These are phyloP conservation scores for Cosmorhoe ocellata DNA, from an alignment of 2,888 invertebrate genomes.

Conservation along the genomic window DNA sequence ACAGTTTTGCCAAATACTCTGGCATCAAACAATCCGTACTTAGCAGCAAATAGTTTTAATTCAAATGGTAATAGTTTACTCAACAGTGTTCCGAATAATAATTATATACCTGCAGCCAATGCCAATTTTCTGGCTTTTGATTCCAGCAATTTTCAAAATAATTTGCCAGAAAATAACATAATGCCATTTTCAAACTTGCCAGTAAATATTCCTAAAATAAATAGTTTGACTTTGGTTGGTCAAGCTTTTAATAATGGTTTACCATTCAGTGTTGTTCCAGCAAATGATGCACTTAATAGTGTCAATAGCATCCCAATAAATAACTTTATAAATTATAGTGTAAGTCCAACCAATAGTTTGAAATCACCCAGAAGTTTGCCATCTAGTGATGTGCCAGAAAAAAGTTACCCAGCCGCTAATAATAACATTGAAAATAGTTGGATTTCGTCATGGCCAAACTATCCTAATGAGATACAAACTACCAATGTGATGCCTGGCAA, in stretches of 20 bases:
- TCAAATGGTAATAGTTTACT: background rate
- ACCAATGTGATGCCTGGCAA: conserved; percentile 1
- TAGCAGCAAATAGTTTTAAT: background rate
- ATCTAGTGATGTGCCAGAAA: conserved; percentile 9
- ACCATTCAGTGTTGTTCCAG: conserved; percentile 17
- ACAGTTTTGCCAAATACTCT: conserved; percentile 5
- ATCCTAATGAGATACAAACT: conserved; percentile 4
- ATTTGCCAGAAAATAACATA: conserved; percentile 4
- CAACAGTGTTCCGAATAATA: conserved; percentile 7
- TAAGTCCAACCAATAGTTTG: conserved; percentile 5
- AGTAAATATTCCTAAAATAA: conserved; percentile 8
- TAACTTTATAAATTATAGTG: conserved; percentile 6
- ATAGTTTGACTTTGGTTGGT: conserved; percentile 10
- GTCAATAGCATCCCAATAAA: background rate
- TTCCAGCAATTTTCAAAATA: background rate
- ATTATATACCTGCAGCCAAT: background rate
- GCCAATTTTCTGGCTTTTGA: background rate
- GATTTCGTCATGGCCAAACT: background rate
- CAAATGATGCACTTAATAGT: background rate
- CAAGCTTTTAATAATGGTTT: conserved; percentile 19
- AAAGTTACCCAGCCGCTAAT: conserved; percentile 3
- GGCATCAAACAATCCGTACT: conserved; percentile 1
- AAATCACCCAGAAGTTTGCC: conserved; percentile 18
- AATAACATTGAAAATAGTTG: conserved; percentile 10
- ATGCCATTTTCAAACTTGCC: background rate